Evolutionary conservation across 2,888 invertebrate genomes (phyloP), one percentile per base, ranked within the genome.

Genomic region (Apamea sordens): DNA sequence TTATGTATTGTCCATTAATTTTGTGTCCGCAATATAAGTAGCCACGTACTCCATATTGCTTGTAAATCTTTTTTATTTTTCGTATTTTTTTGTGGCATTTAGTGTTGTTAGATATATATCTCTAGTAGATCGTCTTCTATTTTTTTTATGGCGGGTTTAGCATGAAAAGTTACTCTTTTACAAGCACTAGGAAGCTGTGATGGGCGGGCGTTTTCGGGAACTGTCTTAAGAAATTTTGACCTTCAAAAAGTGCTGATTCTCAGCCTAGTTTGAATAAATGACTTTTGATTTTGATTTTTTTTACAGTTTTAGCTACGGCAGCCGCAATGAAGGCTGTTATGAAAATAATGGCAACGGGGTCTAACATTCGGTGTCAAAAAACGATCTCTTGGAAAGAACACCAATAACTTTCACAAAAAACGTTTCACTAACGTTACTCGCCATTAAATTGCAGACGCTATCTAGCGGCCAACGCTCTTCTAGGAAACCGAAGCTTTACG

Each of bases 21-120:
- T 73, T 72, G 72, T 75, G 81, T 68, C 67, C 68, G 64, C 73
- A 75, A 65, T 77, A 84, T 80, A 84, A 84, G 87, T 36, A 72
- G 73, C 53, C 41, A 18, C n/a, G n/a, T n/a, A n/a, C 65, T 73
- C 76, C 85, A 79, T 85, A 84, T 73, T 80, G 87, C 80, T 59
- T 61, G 64, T 80, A 87, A 87, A 85, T 85, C 84, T 77, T 80
- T 77, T 86, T 86, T 86, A 77, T 85, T 79, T 53, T 80, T 77
- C 56, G 61, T 68, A 68, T 28, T 4, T 41, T 72, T 77, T 21
- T 86, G n/a, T 65, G 8, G n/a, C 0, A 15, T 74, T 36, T 76
- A 32, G 2, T 67, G 24, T 68, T 77, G 10, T 61, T 18, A 24
- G 61, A 61, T 24, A 28, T 5, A 11, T 53, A 36, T 76, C 24